A percentile compares a stretch with the other conserved stretches of the same genome.
These are phyloP conservation scores for Sebastes cheni DNA, from an alignment of 2,797 vertebrate species.

Conservation along the genomic window DNA sequence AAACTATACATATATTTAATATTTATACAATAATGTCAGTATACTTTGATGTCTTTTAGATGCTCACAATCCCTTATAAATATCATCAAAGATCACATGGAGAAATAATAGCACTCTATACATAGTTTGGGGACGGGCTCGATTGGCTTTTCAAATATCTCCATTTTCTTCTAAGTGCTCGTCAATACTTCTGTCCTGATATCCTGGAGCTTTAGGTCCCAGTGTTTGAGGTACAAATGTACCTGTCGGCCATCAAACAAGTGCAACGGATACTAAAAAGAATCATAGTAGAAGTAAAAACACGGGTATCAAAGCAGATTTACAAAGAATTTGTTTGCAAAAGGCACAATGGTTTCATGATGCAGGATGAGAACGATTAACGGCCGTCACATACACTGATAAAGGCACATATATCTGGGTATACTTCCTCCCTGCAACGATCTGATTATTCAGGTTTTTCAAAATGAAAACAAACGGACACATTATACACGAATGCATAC, in stretches of 20 bases:
- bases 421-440: neutral
- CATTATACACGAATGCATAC: conserved; percentile 3
- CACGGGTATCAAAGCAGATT: conserved; percentile 32
- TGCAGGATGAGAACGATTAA: conserved; percentile 31
- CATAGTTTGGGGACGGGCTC: conserved; percentile 8
- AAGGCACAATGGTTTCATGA: conserved; percentile 67
- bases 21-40: conserved; percentile 52
- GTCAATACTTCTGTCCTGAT: conserved; percentile 1
- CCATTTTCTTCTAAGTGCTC: conserved; percentile 64
- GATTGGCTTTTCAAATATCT: conserved; percentile 19
- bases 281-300: conserved; percentile 22
- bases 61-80: conserved; percentile 53
- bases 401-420: conserved; percentile 54
- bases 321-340: conserved; percentile 27
- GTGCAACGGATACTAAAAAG: conserved; percentile 42
- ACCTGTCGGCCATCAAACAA: conserved; percentile 34
- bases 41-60: conserved; percentile 28
- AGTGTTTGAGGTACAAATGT: conserved; percentile 19
- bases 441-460: conserved; percentile 14
- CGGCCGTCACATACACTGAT: neutral
- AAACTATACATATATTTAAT: conserved; percentile 68
- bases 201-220: conserved; percentile 15
- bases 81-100: conserved; percentile 37
- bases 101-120: conserved; percentile 25
- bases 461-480: conserved; percentile 10